phyloP scores from a whole-genome alignment of 2,797 vertebrate genomes.

The Manis crassicaudata region DNA sequence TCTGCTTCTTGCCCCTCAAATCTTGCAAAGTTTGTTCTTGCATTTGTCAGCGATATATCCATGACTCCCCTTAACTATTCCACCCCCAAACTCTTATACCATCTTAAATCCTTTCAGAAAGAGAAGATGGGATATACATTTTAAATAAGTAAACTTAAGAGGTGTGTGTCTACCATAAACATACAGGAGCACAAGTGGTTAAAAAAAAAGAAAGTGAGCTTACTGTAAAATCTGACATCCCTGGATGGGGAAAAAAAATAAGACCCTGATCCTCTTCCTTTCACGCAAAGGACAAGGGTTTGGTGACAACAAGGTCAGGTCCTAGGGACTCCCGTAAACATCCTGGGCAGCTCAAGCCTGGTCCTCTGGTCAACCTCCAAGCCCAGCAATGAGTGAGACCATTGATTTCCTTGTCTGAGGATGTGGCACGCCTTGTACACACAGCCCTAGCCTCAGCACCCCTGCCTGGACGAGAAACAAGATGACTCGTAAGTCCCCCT shows the following conservation, averaged over 20 bases:
- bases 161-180: background rate
- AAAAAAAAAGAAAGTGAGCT: background rate
- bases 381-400: background rate
- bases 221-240: background rate
- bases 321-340: background rate
- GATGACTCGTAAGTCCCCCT: background rate
- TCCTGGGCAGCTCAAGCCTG: background rate
- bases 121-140: background rate
- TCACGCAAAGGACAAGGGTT: background rate
- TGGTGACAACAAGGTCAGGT: background rate
- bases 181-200: background rate
- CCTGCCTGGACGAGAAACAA: background rate
- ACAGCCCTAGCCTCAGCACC: too few species aligned
- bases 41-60: background rate
- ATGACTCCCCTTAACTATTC: background rate
- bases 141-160: background rate
- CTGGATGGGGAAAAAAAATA: background rate
- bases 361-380: background rate
- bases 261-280: background rate
- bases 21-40: background rate
- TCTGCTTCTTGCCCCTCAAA: background rate
- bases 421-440: accelerated
- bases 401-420: background rate
- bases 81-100: background rate
- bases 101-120: background rate